Percentiles rank a stretch among this genome's conserved stretches.
phyloP scores from a whole-genome alignment of 1,140 invertebrate genomes.

The Drosophila busckii region DNA sequence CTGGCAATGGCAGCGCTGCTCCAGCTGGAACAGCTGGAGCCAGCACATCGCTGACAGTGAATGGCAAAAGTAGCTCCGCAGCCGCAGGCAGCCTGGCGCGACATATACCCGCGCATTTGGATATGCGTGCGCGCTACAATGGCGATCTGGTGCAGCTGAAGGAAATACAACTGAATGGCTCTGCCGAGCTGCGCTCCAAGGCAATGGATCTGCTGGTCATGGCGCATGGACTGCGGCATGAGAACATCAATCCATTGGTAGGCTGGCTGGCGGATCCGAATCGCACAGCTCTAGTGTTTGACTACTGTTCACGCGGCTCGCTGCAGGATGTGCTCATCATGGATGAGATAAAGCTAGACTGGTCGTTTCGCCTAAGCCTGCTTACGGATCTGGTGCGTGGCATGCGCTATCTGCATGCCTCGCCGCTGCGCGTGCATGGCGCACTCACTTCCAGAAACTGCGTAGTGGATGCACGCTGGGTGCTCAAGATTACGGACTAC shows the following conservation, averaged over 20 bases:
- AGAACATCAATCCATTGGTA: conserved; percentile 92
- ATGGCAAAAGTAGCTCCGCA: conserved; percentile 75
- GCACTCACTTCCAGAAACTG: conserved; percentile 90
- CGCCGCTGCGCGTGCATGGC: conserved; percentile 88
- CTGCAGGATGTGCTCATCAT: conserved; percentile 94
- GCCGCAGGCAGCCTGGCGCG: conserved; percentile 83
- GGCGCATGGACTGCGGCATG: conserved; percentile 91
- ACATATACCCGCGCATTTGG: conserved; percentile 82
- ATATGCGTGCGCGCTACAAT: conserved; percentile 88
- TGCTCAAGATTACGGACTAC: conserved; percentile 92
- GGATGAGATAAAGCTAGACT: conserved; percentile 96
- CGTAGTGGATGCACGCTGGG: conserved; percentile 93
- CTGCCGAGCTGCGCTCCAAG: conserved; percentile 88
- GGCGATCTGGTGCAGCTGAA: conserved; percentile 93
- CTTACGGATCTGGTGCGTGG: conserved; percentile 94
- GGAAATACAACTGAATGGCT: conserved; percentile 81
- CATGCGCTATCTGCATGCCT: conserved; percentile 90
- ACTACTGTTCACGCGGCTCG: conserved; percentile 90
- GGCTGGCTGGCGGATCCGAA: conserved; percentile 86
- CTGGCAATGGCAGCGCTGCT: conserved; percentile 58
- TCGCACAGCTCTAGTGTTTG: conserved; percentile 87
- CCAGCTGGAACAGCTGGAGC: conserved; percentile 77
- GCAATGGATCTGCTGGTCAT: conserved; percentile 88
- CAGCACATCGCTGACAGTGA: conserved; percentile 65
- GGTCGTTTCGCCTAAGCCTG: conserved; percentile 94